phyloP scores from a whole-genome alignment of 2,888 invertebrate species.

The Trisateles emortualis region DNA sequence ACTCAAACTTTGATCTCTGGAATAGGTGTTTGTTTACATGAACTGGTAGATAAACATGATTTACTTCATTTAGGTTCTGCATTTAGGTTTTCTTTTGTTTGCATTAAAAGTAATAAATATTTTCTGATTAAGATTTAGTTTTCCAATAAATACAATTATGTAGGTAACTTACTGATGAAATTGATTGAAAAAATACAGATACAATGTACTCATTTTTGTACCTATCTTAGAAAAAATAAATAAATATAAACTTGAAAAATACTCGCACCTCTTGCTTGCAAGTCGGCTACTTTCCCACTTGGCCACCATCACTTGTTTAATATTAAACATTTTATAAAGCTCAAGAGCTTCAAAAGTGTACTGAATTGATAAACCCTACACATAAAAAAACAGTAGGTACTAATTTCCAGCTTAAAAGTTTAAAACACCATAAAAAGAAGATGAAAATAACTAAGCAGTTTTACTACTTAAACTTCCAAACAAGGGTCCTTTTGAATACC shows the following conservation, averaged over 20 bases:
- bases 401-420: conserved; percentile 14
- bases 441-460: conserved; percentile 17
- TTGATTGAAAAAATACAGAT: no score
- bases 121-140: no score
- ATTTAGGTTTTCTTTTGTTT: background rate
- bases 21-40: conserved; percentile 45
- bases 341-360: no score
- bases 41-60: background rate
- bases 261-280: no score
- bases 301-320: no score
- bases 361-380: conserved; percentile 7
- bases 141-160: no score
- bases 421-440: conserved; percentile 15
- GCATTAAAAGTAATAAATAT: no score
- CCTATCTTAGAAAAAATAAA: no score
- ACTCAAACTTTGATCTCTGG: conserved; percentile 39
- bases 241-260: no score
- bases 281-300: no score
- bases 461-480: conserved; percentile 18
- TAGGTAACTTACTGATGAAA: no score
- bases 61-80: conserved; percentile 9
- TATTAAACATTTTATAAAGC: background rate
- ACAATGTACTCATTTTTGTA: no score
- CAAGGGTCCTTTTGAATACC: conserved; percentile 14
- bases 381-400: conserved; percentile 14